Percentiles rank a stretch among this genome's conserved stretches.
Conservation (phyloP, 1,140 invertebrate genomes). For the Leptopilina clavipes region DNA sequence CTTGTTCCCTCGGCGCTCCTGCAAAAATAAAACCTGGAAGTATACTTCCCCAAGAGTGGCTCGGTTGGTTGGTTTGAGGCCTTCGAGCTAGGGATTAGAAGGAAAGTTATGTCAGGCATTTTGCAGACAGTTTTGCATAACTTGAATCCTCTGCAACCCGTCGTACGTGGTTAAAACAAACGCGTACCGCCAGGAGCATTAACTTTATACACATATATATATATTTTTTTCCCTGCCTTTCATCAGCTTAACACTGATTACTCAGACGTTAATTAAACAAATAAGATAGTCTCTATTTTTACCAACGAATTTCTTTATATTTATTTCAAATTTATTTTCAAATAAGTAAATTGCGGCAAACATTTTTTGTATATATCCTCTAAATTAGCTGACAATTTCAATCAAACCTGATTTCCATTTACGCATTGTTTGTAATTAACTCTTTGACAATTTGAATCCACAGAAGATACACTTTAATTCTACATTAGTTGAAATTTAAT, state of each 20-base stretch:
- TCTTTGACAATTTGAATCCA: too few species aligned
- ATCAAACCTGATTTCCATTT: too few species aligned
- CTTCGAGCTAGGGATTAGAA: conserved; percentile 57
- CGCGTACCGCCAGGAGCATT: neutral
- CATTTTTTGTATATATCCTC: too few species aligned
- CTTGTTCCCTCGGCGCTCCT: conserved; percentile 35
- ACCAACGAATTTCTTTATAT: neutral
- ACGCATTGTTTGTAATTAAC: too few species aligned
- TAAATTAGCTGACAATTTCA: too few species aligned
- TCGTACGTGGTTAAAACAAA: conserved; percentile 7
- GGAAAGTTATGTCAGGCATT: conserved; percentile 65
- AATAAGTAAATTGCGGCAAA: neutral
- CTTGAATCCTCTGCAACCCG: conserved; percentile 45
- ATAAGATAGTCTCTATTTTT: neutral
- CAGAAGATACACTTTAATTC: too few species aligned
- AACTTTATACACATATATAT: neutral
- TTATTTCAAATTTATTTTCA: neutral
- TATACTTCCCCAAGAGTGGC: conserved; percentile 2
- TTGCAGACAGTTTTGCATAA: conserved; percentile 67
- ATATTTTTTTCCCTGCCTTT: neutral
- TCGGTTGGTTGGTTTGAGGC: conserved; percentile 20
- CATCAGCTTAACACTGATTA: conserved; percentile 18
- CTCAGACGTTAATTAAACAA: neutral
- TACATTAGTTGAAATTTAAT: too few species aligned
- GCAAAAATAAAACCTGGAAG: conserved; percentile 50